Conservation (phyloP, 2,797 vertebrate genomes). For the Botia almorhae region DNA sequence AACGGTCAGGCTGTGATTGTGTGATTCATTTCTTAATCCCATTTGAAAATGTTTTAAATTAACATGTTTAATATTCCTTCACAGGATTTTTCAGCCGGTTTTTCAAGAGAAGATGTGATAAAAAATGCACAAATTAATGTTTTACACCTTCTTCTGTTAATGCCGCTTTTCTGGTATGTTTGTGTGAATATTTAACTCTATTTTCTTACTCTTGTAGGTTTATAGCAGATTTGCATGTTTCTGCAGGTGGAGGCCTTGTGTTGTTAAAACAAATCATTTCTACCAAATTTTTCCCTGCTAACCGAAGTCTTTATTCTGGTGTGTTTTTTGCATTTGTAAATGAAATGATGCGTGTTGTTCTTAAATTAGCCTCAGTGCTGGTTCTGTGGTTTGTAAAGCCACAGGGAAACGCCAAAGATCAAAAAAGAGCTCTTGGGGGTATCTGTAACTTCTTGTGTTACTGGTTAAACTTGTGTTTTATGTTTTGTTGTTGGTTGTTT, state of each 20-base stretch:
- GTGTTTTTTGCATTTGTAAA: constrained; percentile 5
- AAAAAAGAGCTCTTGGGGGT: constrained; percentile 65
- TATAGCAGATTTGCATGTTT: neutral
- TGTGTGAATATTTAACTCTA: constrained; percentile 55
- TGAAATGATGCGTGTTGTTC: constrained; percentile 24
- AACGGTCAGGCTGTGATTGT: constrained; percentile 64
- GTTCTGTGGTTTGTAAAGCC: constrained; percentile 51
- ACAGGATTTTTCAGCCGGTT: neutral
- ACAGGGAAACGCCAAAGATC: constrained; percentile 31
- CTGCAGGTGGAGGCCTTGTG: neutral
- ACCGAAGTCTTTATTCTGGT: constrained; percentile 31
- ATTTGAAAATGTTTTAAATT: constrained; percentile 6
- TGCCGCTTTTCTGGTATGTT: neutral
- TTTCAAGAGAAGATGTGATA: neutral
- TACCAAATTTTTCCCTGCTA: constrained; percentile 31
- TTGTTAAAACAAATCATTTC: constrained; percentile 39
- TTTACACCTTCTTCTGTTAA: neutral
- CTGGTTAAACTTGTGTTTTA: constrained; percentile 71
- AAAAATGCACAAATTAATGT: constrained; percentile 17
- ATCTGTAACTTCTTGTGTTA: constrained; percentile 60
- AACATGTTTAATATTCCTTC: neutral
- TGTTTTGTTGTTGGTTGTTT: constrained; percentile 59
- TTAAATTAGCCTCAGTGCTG: neutral
- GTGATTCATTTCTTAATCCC: constrained; percentile 42
- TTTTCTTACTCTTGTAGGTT: constrained; percentile 15